Evolutionary conservation across 2,888 invertebrate genomes (phyloP), one percentile per base, ranked within the genome.

Genomic region (Dichetophora obliterata): DNA sequence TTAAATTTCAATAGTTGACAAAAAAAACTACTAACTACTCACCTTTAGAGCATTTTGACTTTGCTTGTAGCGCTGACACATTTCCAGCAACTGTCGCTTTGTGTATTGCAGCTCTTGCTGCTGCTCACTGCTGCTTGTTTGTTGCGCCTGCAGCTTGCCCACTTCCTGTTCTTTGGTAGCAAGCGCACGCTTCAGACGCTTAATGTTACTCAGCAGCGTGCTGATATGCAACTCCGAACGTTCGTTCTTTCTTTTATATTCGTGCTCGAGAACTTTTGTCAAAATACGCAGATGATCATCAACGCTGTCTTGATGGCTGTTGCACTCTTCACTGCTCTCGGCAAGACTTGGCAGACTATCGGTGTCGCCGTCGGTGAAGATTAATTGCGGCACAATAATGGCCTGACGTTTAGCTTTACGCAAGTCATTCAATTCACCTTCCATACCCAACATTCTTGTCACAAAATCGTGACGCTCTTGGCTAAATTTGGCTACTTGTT

Each of bases 141-240:
- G 82, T 66, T 84, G 82, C 14, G 71, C 82, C 59, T 59, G 77
- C 65, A 77, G 75, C 5, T 34, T 31, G 57, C 74, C 75, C 0
- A 81, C 81, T 48, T 82, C 82, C 27, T 80, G 80, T 50, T 84
- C 83, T 8, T 82, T 79, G 1, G 65, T 50, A 63, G 81, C 82
- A 5, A 85, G 75, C 1, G 82, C 79, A 59, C 79, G 83, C 37
- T 85, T 85, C 72, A 84, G 80, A 11, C 80, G 75, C 75, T 83
- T 84, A 3, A 85, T 71, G 78, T 83, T 84, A 3, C 74, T 75
- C 11, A 85, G 66, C 14, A 86, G 71, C 8, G 84, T 82, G 43
- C 83, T 80, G 59, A 85, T 85, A 71, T 86, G 85, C 22, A 83
- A 27, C 72, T 85, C 83, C 78, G 85, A 85, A 66, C 85, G 83